Percentiles rank a stretch among this genome's conserved stretches.
Evolutionary conservation across 1,140 invertebrate species (phyloP).

Genomic region (Calliopsis andreniformis): DNA sequence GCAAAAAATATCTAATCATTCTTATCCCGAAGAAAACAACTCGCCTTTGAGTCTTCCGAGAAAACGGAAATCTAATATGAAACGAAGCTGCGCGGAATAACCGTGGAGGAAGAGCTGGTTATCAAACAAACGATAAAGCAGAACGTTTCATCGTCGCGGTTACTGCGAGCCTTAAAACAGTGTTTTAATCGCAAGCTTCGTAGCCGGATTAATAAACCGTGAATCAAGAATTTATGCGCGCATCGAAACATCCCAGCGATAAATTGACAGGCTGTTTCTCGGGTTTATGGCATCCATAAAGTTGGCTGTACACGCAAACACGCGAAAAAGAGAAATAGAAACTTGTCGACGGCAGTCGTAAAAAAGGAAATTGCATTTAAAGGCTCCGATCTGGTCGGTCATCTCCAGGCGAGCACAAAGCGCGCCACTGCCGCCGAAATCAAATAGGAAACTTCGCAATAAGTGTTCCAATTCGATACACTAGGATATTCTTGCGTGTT

Average conservation of each 20-base stretch:
- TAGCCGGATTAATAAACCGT: conserved; percentile 6
- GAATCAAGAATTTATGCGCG: not conserved
- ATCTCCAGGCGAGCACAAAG: not conserved
- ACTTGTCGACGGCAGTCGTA: not conserved
- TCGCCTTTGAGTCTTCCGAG: not conserved
- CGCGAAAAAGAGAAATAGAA: conserved; percentile 7
- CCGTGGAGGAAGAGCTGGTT: no score
- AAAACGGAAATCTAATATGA: not conserved
- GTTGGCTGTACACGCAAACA: no score
- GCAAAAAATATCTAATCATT: conserved; percentile 20
- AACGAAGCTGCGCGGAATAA: not conserved
- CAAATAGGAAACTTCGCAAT: conserved; percentile 39
- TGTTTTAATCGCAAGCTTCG: not conserved
- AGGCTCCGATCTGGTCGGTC: not conserved
- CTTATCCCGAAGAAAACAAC: not conserved
- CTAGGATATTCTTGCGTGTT: not conserved
- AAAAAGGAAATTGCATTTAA: not conserved
- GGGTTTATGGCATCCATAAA: conserved; percentile 16
- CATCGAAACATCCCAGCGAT: not conserved
- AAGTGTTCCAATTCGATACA: conserved; percentile 30
- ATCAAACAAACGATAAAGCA: no score
- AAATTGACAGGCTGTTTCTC: conserved; percentile 23
- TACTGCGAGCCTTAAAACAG: not conserved
- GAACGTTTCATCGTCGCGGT: not conserved
- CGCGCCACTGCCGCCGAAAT: conserved; percentile 4